Evolutionary conservation across 92 coral and sea anemone genomes (phyloP).

Genomic region (Epizoanthus stellaris): DNA sequence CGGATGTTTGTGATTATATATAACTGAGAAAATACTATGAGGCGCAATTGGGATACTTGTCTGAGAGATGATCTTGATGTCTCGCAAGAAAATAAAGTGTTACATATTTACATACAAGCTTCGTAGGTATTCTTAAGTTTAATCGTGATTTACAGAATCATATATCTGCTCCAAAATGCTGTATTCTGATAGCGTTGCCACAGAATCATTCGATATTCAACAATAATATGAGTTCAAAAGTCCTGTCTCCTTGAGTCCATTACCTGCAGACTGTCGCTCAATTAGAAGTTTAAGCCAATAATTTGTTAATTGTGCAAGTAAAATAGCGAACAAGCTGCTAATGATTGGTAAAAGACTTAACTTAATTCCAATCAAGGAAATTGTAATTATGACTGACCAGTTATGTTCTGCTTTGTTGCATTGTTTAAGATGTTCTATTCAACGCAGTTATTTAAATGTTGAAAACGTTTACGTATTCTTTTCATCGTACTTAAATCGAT

Average conservation of each 20-base stretch:
- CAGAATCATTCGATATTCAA: conserved; percentile 33
- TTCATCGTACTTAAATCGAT: conserved; percentile 26
- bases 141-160: background rate
- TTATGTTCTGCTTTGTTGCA: conserved; percentile 42
- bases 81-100: background rate
- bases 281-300: conserved; percentile 41
- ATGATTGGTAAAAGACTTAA: conserved; percentile 74
- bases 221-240: conserved; percentile 15
- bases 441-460: conserved; percentile 42
- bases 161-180: background rate
- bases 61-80: background rate
- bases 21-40: conserved; percentile 1
- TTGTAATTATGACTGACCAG: conserved; percentile 54
- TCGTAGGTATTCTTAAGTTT: background rate
- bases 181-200: background rate
- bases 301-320: conserved; percentile 24
- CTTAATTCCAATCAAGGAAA: conserved; percentile 49
- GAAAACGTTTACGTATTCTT: conserved; percentile 25
- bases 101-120: conserved; percentile 24
- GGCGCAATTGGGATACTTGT: conserved; percentile 5
- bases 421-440: conserved; percentile 31
- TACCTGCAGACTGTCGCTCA: conserved; percentile 19
- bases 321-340: conserved; percentile 37
- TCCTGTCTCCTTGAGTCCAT: conserved; percentile 31
- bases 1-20: background rate